These are phyloP conservation scores for Henricia sp. DNA, from an alignment of 53 echinoderm and acorn worm species.

Conservation along the genomic window DNA sequence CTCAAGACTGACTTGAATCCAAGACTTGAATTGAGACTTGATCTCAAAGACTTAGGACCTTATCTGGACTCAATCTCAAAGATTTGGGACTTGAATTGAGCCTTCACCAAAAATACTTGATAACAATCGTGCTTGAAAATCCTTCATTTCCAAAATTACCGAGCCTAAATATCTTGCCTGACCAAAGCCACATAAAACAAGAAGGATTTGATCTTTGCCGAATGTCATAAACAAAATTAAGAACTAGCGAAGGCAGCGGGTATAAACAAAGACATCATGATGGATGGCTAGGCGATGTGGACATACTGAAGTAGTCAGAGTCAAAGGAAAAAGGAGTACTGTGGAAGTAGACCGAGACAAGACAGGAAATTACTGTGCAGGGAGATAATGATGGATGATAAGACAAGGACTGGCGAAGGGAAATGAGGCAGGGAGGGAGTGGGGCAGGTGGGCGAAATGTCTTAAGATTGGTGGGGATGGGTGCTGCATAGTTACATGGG, in stretches of 20 bases:
- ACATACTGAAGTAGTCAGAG: background rate
- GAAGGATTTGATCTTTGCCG: background rate
- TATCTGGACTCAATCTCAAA: too few species aligned
- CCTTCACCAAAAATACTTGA: too few species aligned
- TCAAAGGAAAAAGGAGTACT: background rate
- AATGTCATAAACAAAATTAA: background rate
- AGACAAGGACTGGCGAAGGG: background rate
- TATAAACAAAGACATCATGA: background rate
- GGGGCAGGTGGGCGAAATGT: background rate
- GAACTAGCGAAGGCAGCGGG: background rate
- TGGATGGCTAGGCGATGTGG: background rate
- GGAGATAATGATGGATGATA: slow-evolving; percentile 9
- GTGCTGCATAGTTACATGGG: too few species aligned
- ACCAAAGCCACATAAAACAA: background rate
- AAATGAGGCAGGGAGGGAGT: background rate
- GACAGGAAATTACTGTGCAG: slow-evolving; percentile 27
- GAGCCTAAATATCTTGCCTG: too few species aligned
- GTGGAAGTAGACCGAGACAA: background rate
- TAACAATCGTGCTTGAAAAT: too few species aligned
- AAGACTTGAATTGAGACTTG: too few species aligned
- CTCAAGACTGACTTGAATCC: too few species aligned
- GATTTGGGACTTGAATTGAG: too few species aligned
- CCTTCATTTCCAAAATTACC: too few species aligned
- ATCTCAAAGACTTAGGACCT: too few species aligned
- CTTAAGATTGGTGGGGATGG: background rate